phyloP scores from a whole-genome alignment of 2,888 invertebrate species.

The Aphidoletes aphidimyza region DNA sequence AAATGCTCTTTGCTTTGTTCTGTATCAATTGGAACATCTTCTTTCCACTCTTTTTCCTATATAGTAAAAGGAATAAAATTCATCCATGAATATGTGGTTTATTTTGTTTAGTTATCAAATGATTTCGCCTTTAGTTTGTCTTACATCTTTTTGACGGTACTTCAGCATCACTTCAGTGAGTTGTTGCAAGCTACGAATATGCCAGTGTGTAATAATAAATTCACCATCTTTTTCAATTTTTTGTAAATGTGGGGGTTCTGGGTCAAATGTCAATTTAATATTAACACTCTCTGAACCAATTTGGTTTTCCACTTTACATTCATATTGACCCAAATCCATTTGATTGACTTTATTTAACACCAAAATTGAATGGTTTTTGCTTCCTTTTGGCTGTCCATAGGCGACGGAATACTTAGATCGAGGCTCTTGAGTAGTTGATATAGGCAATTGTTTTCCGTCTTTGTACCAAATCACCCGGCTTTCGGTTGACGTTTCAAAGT shows the following conservation, averaged over 20 bases:
- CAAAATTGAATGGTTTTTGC: conserved; percentile 68
- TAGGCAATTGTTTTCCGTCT: conserved; percentile 59
- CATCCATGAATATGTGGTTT: background rate
- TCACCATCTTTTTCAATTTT: conserved; percentile 61
- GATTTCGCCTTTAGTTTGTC: conserved; percentile 52
- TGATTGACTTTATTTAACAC: conserved; percentile 73
- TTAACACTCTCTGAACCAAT: conserved; percentile 62
- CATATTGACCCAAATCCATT: conserved; percentile 79
- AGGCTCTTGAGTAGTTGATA: conserved; percentile 42
- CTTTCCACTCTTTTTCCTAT: conserved; percentile 63
- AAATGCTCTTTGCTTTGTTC: conserved; percentile 61
- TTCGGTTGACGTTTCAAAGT: conserved; percentile 63
- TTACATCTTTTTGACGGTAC: conserved; percentile 63
- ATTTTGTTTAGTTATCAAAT: too few species aligned
- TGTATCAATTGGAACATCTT: conserved; percentile 62
- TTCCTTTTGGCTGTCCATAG: background rate
- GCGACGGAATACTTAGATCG: conserved; percentile 55
- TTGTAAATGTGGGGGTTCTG: conserved; percentile 64
- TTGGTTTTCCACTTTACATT: conserved; percentile 71
- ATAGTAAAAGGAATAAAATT: background rate
- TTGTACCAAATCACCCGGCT: conserved; percentile 62
- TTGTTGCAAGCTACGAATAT: conserved; percentile 63
- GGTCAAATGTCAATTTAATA: conserved; percentile 62
- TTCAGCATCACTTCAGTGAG: conserved; percentile 64
- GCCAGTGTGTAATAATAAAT: conserved; percentile 63